Percentiles rank a stretch among this genome's conserved stretches.
phyloP scores from a whole-genome alignment of 2,113 vertebrate genomes.

The Rostratula benghalensis region DNA sequence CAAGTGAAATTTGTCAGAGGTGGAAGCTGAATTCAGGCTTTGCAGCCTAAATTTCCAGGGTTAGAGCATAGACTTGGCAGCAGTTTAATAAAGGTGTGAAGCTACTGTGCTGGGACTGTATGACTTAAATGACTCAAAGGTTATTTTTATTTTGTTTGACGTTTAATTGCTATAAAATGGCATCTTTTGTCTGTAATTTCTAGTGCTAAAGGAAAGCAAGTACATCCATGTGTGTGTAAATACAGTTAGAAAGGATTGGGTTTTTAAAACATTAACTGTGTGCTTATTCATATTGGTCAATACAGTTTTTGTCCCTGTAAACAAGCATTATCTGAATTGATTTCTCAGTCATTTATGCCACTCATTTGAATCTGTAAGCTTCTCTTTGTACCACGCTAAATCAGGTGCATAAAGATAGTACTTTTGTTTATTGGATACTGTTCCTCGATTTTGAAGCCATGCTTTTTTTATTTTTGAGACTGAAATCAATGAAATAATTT shows the following conservation, averaged over 20 bases:
- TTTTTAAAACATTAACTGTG: slow-evolving; percentile 7
- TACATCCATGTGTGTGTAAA: slow-evolving; percentile 19
- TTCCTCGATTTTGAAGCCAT: slow-evolving; percentile 51
- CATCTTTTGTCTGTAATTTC: slow-evolving; percentile 30
- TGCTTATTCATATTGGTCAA: slow-evolving; percentile 30
- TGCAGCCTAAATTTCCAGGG: slow-evolving; percentile 2
- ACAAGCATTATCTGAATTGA: slow-evolving; percentile 11
- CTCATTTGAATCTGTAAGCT: slow-evolving; percentile 30
- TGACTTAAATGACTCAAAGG: background rate
- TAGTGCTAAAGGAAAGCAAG: slow-evolving; percentile 41
- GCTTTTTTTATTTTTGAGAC: background rate
- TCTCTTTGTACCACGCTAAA: slow-evolving; percentile 30
- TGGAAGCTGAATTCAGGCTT: background rate
- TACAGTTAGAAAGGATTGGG: background rate
- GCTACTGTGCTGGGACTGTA: background rate
- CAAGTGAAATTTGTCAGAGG: background rate
- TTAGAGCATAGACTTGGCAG: background rate
- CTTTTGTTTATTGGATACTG: slow-evolving; percentile 36
- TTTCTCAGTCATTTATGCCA: slow-evolving; percentile 34
- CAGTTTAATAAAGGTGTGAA: background rate
- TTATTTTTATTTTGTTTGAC: background rate
- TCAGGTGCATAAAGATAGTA: background rate
- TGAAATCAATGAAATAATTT: slow-evolving; percentile 44
- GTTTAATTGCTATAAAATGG: slow-evolving; percentile 16
- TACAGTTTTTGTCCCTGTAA: slow-evolving; percentile 50